phyloP scores from a whole-genome alignment of 2,113 vertebrate species.

The Pristiophorus japonicus region DNA sequence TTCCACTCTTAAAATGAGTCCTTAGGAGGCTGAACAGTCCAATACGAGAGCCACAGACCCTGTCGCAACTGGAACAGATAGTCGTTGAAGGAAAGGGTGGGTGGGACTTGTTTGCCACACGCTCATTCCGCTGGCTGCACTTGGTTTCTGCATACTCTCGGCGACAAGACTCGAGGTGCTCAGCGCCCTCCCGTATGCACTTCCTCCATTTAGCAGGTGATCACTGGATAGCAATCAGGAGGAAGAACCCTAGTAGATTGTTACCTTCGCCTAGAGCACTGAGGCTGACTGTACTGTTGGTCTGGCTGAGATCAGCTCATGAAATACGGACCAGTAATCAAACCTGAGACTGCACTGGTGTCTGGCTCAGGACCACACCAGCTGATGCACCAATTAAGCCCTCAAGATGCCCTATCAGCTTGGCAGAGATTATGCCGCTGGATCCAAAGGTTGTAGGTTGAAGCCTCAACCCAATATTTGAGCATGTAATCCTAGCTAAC shows the following conservation, averaged over 20 bases:
- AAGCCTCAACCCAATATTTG: neutral
- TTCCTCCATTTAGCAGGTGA: too few species aligned
- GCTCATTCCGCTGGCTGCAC: too few species aligned
- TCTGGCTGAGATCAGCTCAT: neutral
- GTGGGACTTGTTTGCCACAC: too few species aligned
- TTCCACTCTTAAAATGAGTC: too few species aligned
- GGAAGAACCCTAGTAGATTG: neutral
- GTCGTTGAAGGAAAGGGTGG: too few species aligned
- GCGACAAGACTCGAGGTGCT: too few species aligned
- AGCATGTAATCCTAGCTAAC: neutral
- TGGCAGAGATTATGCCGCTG: neutral
- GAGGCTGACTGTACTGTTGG: neutral
- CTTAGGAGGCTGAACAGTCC: too few species aligned
- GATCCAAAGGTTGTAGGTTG: neutral
- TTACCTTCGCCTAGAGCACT: neutral
- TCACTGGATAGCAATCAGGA: neutral
- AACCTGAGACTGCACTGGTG: neutral
- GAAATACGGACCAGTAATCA: neutral
- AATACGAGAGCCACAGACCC: too few species aligned
- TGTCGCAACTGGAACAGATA: too few species aligned
- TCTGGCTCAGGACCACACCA: neutral
- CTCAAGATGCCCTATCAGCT: neutral
- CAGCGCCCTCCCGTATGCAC: too few species aligned
- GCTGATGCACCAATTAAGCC: neutral
- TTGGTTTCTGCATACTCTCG: too few species aligned